Evolutionary conservation across 2,113 vertebrate species (phyloP), one percentile per base, ranked within the genome.

Genomic region (Rhodinocichla rosea): DNA sequence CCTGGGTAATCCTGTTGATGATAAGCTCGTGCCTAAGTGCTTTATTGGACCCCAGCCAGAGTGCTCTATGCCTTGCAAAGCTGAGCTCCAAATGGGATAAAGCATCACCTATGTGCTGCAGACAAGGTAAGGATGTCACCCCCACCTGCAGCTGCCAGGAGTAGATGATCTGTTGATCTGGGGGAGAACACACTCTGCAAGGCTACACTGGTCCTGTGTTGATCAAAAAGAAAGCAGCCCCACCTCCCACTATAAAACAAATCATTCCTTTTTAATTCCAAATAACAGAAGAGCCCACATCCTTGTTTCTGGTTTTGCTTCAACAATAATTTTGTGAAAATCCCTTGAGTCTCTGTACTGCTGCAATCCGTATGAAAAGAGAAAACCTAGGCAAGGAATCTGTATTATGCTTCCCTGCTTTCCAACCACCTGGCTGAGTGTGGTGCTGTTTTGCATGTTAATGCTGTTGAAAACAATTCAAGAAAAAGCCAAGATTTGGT

Each of bases 21-120:
- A 95, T 97, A 96, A 96, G 83, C 65, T 73, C 9, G 0, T 93
- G 93, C 88, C 78, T 96, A 97, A 97, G 95, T 96, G 94, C 95
- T 96, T 97, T 95, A 55, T n/a, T 95, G 95, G 95, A 91, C 68
- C 87, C 42, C 70, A 59, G 95, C 95, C 95, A 97, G 90, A 30
- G 64, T 1, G 40, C 86, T 93, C 90, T 18, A 14, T 33, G 74
- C 86, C 93, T 93, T 37, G 88, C 94, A 82, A 92, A 94, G 69
- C 69, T 32, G 86, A 96, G 86, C 95, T 89, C 76, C 90, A 89
- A 96, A 78, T 10, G 73, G 80, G 83, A 88, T 91, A 94, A 96
- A 95, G 67, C 83, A 93, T 95, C 94, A 96, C 83, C 96, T 82
- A 87, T 56, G 87, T 4, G 83, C 52, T 62, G 69, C 77, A 90